A percentile compares a stretch with the other conserved stretches of the same genome.
These are phyloP conservation scores for Bactericera cockerelli DNA, from an alignment of 1,140 invertebrate genomes.

Conservation along the genomic window DNA sequence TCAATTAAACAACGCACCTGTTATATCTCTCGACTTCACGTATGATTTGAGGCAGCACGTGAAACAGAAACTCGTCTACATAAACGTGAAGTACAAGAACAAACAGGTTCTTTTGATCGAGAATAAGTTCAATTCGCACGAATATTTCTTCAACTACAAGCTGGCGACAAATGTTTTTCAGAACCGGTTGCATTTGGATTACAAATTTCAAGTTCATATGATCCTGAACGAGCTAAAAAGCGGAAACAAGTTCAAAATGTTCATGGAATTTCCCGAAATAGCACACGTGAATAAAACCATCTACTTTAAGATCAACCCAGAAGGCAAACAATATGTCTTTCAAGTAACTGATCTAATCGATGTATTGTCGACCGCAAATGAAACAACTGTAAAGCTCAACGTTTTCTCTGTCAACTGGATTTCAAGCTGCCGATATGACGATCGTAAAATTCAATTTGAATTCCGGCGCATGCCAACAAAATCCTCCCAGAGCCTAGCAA, in stretches of 20 bases:
- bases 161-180: neutral
- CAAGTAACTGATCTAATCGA: neutral
- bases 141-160: neutral
- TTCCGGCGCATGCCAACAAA: no score
- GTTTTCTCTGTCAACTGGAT: no score
- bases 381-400: neutral
- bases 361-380: neutral
- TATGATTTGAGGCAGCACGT: neutral
- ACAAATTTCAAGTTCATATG: neutral
- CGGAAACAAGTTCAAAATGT: neutral
- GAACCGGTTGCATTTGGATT: conserved; percentile 1
- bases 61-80: neutral
- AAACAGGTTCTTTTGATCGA: neutral
- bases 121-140: neutral
- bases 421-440: no score
- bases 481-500: no score
- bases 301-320: neutral
- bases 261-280: neutral
- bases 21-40: neutral
- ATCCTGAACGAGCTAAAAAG: neutral
- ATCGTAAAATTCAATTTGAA: no score
- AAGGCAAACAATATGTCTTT: neutral
- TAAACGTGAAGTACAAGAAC: neutral
- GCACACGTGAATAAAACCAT: neutral
- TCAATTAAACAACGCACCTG: neutral